A percentile compares a stretch with the other conserved stretches of the same genome.
Conservation (phyloP, 2,113 vertebrate genomes). For the Myotis yumanensis region DNA sequence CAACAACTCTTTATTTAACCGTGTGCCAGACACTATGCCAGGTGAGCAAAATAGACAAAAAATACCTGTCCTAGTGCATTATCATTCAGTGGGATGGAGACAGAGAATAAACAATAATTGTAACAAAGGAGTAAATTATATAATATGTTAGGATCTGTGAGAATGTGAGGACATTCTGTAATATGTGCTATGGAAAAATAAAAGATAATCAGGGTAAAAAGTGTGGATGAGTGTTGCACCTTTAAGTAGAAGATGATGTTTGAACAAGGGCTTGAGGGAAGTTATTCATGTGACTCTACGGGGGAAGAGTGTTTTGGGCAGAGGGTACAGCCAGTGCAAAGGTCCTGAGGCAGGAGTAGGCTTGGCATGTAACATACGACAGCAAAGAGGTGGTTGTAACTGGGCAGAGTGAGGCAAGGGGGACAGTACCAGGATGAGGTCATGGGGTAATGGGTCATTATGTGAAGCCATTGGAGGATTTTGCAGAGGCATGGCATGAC, state of each 20-base stretch:
- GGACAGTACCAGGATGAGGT: neutral
- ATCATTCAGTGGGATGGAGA: neutral
- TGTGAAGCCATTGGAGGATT: neutral
- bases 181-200: neutral
- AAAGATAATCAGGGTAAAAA: neutral
- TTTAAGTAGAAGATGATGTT: constrained; percentile 18
- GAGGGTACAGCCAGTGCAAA: neutral
- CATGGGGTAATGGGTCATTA: neutral
- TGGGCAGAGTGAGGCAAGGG: neutral
- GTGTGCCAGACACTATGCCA: neutral
- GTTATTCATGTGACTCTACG: neutral
- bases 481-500: neutral
- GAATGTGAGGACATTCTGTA: neutral
- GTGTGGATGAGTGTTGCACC: neutral
- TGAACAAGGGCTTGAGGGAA: neutral
- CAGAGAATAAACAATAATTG: neutral
- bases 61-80: neutral
- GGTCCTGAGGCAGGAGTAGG: neutral
- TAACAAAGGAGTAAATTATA: neutral
- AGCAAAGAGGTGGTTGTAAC: neutral
- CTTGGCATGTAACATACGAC: neutral
- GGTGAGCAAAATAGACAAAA: neutral
- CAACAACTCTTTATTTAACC: neutral
- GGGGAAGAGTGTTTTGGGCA: neutral
- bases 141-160: neutral